Percentiles rank a stretch among this genome's conserved stretches.
Evolutionary conservation across 2,888 invertebrate genomes (phyloP).

Genomic region (Cosmia pyralina): DNA sequence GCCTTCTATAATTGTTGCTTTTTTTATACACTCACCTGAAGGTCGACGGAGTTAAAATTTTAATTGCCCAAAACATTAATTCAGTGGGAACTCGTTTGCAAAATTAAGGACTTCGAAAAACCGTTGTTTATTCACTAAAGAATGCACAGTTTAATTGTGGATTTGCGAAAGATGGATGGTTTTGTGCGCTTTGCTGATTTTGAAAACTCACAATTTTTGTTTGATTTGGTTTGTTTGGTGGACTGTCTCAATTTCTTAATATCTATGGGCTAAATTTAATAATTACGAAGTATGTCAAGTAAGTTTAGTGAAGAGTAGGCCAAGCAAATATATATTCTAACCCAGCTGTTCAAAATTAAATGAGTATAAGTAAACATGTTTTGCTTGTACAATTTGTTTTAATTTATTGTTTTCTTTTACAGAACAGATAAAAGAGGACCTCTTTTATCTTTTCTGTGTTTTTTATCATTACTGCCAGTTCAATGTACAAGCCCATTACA

Average conservation of each 20-base stretch:
- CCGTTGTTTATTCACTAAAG: constrained; percentile 61
- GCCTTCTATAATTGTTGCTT: constrained; percentile 67
- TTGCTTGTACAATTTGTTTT: not conserved
- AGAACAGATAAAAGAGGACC: too few species aligned
- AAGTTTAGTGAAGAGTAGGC: not conserved
- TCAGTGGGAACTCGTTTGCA: constrained; percentile 62
- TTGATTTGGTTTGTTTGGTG: constrained; percentile 8
- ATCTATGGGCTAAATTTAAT: not conserved
- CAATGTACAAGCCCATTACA: not conserved
- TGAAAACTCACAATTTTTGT: not conserved
- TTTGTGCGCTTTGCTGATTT: constrained; percentile 15
- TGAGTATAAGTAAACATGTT: not conserved
- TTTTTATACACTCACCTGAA: constrained; percentile 65
- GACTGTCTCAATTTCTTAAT: constrained; percentile 1
- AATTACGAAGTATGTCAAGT: not conserved
- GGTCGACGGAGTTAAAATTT: constrained; percentile 68
- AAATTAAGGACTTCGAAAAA: constrained; percentile 60
- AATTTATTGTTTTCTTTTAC: not conserved
- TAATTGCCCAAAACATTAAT: constrained; percentile 68
- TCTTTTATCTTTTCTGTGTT: too few species aligned
- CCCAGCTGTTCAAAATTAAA: not conserved
- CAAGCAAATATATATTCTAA: not conserved
- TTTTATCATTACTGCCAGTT: not conserved
- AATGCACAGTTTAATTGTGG: constrained; percentile 53
- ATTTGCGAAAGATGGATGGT: constrained; percentile 38